Conservation (phyloP, 2,888 invertebrate species). For the Ophion obscuratus region DNA sequence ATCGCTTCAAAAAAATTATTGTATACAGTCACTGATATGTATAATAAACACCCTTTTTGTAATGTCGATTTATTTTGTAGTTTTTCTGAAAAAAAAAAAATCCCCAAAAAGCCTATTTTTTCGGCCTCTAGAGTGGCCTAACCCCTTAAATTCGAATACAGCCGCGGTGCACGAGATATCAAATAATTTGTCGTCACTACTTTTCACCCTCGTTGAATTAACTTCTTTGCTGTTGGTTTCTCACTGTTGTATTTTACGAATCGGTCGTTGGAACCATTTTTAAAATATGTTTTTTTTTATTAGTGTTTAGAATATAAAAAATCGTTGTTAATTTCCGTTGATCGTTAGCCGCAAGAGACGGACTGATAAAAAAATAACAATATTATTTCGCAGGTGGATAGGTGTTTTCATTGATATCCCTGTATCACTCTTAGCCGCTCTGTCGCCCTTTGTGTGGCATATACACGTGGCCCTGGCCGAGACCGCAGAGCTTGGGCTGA, state of each 20-base stretch:
- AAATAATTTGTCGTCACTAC: conserved; percentile 26
- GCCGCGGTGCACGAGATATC: background rate
- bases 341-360: background rate
- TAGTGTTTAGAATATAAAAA: background rate
- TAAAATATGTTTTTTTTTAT: background rate
- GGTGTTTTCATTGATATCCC: background rate
- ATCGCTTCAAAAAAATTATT: too few species aligned
- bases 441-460: background rate
- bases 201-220: background rate
- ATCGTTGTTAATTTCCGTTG: background rate
- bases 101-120: too few species aligned
- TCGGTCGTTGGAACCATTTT: background rate
- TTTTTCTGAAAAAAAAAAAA: too few species aligned
- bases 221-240: background rate
- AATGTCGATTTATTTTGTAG: too few species aligned
- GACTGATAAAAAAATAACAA: background rate
- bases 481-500: conserved; percentile 21
- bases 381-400: background rate
- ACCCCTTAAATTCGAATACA: background rate
- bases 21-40: too few species aligned
- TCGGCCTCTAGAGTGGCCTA: too few species aligned
- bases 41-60: too few species aligned
- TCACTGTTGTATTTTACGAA: background rate
- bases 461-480: conserved; percentile 41
- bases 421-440: background rate